phyloP scores from a whole-genome alignment of 2,888 invertebrate genomes.

The Cataglyphis livida region DNA sequence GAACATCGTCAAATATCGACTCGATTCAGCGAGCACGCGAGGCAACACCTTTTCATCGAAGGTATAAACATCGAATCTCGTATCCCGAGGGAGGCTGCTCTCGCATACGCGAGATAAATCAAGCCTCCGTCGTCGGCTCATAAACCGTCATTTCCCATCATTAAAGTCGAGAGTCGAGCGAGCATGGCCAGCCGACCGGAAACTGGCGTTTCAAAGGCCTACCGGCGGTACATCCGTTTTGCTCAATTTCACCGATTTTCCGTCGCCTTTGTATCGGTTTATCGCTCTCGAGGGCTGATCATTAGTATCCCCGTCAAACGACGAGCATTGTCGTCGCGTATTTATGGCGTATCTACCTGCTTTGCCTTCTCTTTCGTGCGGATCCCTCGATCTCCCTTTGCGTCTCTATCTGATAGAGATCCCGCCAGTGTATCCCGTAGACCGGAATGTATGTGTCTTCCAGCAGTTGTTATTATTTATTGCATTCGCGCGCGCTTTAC shows the following conservation, averaged over 20 bases:
- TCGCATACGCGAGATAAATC: slow-evolving; percentile 73
- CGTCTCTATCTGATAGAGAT: slow-evolving; percentile 26
- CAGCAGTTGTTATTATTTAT: slow-evolving; percentile 68
- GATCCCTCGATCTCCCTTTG: slow-evolving; percentile 24
- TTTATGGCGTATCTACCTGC: slow-evolving; percentile 79
- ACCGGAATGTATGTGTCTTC: slow-evolving; percentile 41
- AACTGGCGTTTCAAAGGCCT: slow-evolving; percentile 79
- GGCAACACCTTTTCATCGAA: slow-evolving; percentile 59
- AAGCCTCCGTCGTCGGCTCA: slow-evolving; percentile 75
- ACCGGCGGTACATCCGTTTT: slow-evolving; percentile 77
- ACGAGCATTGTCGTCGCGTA: slow-evolving; percentile 75
- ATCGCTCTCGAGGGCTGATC: slow-evolving; percentile 80
- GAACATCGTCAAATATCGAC: slow-evolving; percentile 39
- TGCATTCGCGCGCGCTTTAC: slow-evolving; percentile 50
- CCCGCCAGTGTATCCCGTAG: slow-evolving; percentile 31
- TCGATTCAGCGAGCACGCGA: slow-evolving; percentile 51
- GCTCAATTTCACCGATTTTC: slow-evolving; percentile 85
- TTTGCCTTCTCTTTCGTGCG: not conserved
- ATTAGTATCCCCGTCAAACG: slow-evolving; percentile 84
- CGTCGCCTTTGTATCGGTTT: slow-evolving; percentile 80
- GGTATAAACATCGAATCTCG: slow-evolving; percentile 40
- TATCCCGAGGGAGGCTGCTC: slow-evolving; percentile 1
- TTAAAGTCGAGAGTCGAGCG: slow-evolving; percentile 73
- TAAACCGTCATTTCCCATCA: slow-evolving; percentile 81
- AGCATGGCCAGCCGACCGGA: slow-evolving; percentile 78